A percentile compares a stretch with the other conserved stretches of the same genome.
phyloP scores from a whole-genome alignment of 2,888 invertebrate genomes.

The Drosophila fungiperda region DNA sequence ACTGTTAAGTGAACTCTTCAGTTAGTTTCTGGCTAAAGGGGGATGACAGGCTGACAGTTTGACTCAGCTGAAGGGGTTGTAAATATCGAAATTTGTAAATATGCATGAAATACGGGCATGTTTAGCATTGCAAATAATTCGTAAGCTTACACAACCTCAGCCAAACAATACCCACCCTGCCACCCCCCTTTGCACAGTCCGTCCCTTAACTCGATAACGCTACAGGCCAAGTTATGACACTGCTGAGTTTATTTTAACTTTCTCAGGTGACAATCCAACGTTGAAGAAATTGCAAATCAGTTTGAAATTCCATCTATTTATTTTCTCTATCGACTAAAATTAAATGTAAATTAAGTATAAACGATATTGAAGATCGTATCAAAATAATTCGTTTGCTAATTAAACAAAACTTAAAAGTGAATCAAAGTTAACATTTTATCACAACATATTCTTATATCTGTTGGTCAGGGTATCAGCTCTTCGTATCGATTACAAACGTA shows the following conservation, averaged over 20 bases:
- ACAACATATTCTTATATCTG: not conserved
- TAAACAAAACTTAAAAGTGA: not conserved
- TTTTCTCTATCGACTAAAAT: not conserved
- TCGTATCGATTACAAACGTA: not conserved
- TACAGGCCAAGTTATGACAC: conserved; percentile 9
- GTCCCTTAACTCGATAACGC: not conserved
- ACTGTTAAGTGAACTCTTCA: conserved; percentile 79
- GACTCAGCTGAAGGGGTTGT: conserved; percentile 53
- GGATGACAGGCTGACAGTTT: conserved; percentile 20
- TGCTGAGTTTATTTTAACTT: not conserved
- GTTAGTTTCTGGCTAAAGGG: conserved; percentile 56
- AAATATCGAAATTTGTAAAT: conserved; percentile 81
- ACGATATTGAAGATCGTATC: not conserved
- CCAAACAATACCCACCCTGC: no score
- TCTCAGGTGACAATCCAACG: conserved; percentile 9
- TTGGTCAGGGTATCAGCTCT: conserved; percentile 23
- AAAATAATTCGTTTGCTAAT: not conserved
- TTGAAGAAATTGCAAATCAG: not conserved
- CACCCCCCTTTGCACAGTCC: not conserved
- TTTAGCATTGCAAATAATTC: conserved; percentile 77
- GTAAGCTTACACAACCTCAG: conserved; percentile 19
- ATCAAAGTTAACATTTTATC: not conserved
- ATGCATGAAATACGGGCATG: conserved; percentile 78
- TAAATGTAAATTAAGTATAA: not conserved
- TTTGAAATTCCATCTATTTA: not conserved